A percentile compares a stretch with the other conserved stretches of the same genome.
These are phyloP conservation scores for Megalonaias nervosa DNA, from an alignment of 1,140 invertebrate species.

Conservation along the genomic window DNA sequence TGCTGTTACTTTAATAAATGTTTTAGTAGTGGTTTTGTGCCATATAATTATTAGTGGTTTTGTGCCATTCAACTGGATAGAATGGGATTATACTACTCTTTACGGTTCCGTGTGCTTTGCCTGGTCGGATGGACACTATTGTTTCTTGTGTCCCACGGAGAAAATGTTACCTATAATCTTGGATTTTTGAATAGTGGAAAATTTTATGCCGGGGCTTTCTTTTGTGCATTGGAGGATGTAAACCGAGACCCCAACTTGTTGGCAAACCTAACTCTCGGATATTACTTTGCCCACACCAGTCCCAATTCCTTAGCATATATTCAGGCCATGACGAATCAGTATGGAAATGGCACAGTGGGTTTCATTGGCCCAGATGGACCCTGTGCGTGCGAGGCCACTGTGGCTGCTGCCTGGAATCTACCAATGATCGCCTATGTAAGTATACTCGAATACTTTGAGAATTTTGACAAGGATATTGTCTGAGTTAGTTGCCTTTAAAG, in stretches of 20 bases:
- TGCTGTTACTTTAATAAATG: too few species aligned
- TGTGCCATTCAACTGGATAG: too few species aligned
- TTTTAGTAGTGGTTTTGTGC: too few species aligned
- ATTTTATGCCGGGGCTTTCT: constrained; percentile 82
- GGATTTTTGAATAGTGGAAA: constrained; percentile 7
- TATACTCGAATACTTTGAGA: constrained; percentile 13
- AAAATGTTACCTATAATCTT: too few species aligned
- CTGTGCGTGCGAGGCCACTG: constrained; percentile 92
- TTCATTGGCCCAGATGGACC: constrained; percentile 95
- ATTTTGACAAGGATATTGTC: not conserved
- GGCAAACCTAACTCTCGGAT: constrained; percentile 81
- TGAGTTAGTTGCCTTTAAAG: too few species aligned
- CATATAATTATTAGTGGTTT: too few species aligned
- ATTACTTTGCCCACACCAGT: constrained; percentile 92
- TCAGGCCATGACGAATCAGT: constrained; percentile 33
- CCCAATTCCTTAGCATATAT: constrained; percentile 82
- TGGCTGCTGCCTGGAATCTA: constrained; percentile 91
- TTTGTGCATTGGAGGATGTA: constrained; percentile 83
- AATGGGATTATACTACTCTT: too few species aligned
- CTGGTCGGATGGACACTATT: too few species aligned
- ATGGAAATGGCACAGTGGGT: constrained; percentile 84
- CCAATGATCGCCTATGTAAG: constrained; percentile 98
- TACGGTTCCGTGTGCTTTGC: too few species aligned
- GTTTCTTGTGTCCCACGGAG: too few species aligned
- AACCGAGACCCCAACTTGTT: constrained; percentile 83